phyloP scores from a whole-genome alignment of 1,140 invertebrate genomes.

The Spodoptera litura region DNA sequence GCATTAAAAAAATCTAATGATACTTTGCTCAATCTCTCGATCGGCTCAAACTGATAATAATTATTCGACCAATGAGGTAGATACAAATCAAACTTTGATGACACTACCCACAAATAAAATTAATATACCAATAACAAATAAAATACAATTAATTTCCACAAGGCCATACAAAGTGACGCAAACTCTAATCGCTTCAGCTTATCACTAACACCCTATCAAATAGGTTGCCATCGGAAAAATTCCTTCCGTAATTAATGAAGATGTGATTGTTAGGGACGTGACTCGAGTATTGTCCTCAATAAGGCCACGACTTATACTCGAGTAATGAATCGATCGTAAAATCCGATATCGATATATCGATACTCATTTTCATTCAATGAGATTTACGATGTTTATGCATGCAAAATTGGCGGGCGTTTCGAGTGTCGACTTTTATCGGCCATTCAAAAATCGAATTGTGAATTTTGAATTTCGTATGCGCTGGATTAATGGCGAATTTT shows the following conservation, averaged over 20 bases:
- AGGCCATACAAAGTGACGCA: too few relatives aligned
- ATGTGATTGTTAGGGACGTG: conserved; percentile 82
- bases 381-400: conserved; percentile 80
- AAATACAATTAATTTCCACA: not conserved
- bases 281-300: conserved; percentile 73
- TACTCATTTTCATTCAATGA: conserved; percentile 72
- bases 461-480: conserved; percentile 73
- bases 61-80: too few relatives aligned
- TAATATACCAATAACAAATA: not conserved
- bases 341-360: conserved; percentile 73
- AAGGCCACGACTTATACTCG: conserved; percentile 59
- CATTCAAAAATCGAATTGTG: conserved; percentile 74
- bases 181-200: conserved; percentile 12
- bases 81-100: too few relatives aligned
- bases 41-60: too few relatives aligned
- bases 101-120: not conserved
- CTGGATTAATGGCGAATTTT: conserved; percentile 65
- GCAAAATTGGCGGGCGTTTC: conserved; percentile 69
- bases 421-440: conserved; percentile 77
- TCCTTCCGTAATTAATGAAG: conserved; percentile 83
- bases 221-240: conserved; percentile 69
- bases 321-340: conserved; percentile 69
- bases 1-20: too few relatives aligned
- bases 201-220: conserved; percentile 38
- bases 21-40: too few relatives aligned